Percentiles rank a stretch among this genome's conserved stretches.
Conservation (phyloP, 1,140 invertebrate species). For the Drosophila auraria region DNA sequence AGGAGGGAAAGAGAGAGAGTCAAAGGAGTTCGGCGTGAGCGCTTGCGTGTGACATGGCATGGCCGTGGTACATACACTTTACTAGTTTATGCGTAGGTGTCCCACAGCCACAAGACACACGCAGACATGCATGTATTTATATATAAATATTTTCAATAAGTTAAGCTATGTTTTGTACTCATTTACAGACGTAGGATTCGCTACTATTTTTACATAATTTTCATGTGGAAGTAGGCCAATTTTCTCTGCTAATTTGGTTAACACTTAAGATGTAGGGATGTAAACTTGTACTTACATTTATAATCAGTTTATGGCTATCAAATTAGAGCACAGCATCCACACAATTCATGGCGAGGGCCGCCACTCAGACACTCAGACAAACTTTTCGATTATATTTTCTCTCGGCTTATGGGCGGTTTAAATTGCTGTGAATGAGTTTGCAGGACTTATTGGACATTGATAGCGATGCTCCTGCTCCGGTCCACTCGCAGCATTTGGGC, state of each 20-base stretch:
- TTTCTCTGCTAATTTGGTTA: no score
- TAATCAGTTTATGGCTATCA: neutral
- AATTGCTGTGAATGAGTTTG: neutral
- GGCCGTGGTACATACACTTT: constrained; percentile 15
- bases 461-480: constrained; percentile 6
- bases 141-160: constrained; percentile 11
- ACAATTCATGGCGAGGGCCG: neutral
- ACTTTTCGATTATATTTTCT: neutral
- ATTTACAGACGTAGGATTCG: neutral
- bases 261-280: neutral
- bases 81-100: constrained; percentile 20
- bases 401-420: neutral
- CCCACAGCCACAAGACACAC: constrained; percentile 4
- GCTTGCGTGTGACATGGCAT: constrained; percentile 61
- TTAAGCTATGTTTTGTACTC: neutral
- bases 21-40: constrained; percentile 41
- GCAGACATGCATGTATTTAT: neutral
- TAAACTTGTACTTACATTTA: constrained; percentile 5
- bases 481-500: constrained; percentile 17
- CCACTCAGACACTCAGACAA: neutral
- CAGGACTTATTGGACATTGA: constrained; percentile 1
- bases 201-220: neutral
- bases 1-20: constrained; percentile 26
- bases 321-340: constrained; percentile 8
- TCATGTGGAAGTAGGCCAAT: no score